A percentile compares a stretch with the other conserved stretches of the same genome.
Evolutionary conservation across 2,888 invertebrate species (phyloP).

Genomic region (Hanleya hanleyi): DNA sequence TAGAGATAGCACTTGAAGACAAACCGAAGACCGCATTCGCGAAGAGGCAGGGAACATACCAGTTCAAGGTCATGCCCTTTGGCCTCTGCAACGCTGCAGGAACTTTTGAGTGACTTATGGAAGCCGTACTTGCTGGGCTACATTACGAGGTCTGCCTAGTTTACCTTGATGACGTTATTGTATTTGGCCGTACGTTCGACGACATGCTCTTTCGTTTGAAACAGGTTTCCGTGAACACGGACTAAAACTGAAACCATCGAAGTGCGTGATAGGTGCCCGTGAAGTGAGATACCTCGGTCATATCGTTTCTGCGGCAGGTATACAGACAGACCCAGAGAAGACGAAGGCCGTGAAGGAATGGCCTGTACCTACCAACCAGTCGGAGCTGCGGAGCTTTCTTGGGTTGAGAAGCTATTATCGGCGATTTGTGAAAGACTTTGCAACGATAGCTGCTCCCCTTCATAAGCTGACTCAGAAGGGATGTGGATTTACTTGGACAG

Average conservation of each 20-base stretch:
- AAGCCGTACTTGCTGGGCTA: too few relatives aligned
- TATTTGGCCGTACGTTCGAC: too few relatives aligned
- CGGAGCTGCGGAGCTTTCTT: constrained; percentile 18
- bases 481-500: constrained; percentile 27
- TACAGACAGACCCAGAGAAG: constrained; percentile 16
- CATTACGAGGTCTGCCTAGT: too few relatives aligned
- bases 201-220: too few relatives aligned
- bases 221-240: too few relatives aligned
- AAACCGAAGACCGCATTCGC: constrained; percentile 35
- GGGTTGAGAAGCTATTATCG: constrained; percentile 28
- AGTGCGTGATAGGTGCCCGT: constrained; percentile 39
- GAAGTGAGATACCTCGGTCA: constrained; percentile 25
- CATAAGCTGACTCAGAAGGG: constrained; percentile 19
- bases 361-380: not conserved
- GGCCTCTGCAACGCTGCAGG: too few relatives aligned
- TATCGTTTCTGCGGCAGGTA: constrained; percentile 9
- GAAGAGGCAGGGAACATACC: too few relatives aligned
- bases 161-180: too few relatives aligned
- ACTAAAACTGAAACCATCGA: constrained; percentile 44
- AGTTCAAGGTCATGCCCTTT: too few relatives aligned
- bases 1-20: constrained; percentile 30
- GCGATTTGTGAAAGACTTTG: constrained; percentile 18
- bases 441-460: constrained; percentile 1
- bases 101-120: too few relatives aligned
- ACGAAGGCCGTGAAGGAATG: constrained; percentile 1